phyloP scores from a whole-genome alignment of 2,888 invertebrate genomes.

The Dexiosoma caninum region DNA sequence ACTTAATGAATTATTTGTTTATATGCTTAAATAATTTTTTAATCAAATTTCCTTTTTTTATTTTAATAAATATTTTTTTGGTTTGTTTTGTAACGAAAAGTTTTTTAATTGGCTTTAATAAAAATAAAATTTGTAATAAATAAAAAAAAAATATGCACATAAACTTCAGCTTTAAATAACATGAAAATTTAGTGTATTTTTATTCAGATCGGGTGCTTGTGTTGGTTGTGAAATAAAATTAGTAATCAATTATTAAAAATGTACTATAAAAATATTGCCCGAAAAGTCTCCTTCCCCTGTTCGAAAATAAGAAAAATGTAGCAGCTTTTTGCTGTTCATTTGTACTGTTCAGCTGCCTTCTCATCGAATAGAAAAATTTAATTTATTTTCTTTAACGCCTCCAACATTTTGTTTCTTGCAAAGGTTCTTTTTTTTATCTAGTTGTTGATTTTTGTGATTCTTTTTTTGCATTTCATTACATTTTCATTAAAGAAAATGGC shows the following conservation, averaged over 20 bases:
- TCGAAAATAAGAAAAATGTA: not conserved
- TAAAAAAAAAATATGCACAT: not conserved
- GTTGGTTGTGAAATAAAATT: conserved; percentile 50
- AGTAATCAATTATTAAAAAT: conserved; percentile 56
- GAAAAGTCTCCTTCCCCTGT: not conserved
- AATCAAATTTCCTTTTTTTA: no score
- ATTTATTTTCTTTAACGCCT: conserved; percentile 61
- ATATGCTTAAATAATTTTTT: not conserved
- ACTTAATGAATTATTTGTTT: no score
- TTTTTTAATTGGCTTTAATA: not conserved
- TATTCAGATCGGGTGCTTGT: not conserved
- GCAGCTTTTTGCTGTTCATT: not conserved
- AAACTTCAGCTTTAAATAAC: not conserved
- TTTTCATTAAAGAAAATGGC: conserved; percentile 76
- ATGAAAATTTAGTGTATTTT: not conserved
- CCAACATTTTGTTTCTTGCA: conserved; percentile 15
- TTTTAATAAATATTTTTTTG: no score
- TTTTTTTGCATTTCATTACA: conserved; percentile 75
- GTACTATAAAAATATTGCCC: not conserved
- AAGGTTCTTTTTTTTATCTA: not conserved
- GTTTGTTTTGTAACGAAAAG: no score
- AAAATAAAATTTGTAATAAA: not conserved
- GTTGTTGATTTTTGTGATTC: conserved; percentile 37
- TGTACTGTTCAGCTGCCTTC: not conserved
- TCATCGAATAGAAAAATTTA: conserved; percentile 33